Percentiles rank a stretch among this genome's conserved stretches.
These are phyloP conservation scores for Drosophila macrothrix DNA, from an alignment of 2,888 invertebrate genomes.

Conservation along the genomic window DNA sequence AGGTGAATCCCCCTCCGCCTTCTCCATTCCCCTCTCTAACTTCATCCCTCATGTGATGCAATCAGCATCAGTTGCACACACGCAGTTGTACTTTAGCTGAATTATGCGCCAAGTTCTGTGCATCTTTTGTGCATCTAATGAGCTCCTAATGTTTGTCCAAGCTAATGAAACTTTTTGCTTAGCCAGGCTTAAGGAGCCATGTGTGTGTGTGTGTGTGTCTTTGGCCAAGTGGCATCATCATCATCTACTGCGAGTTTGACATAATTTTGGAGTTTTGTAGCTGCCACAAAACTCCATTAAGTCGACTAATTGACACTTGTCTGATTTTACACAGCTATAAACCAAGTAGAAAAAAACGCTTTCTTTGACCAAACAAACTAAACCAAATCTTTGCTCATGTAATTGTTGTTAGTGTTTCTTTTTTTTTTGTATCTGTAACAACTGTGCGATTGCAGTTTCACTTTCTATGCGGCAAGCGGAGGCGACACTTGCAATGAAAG, in stretches of 20 bases:
- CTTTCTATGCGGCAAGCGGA: conserved; percentile 62
- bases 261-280: conserved; percentile 29
- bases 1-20: not conserved
- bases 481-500: conserved; percentile 77
- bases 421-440: conserved; percentile 55
- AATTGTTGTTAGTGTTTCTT: conserved; percentile 47
- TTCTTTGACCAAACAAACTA: conserved; percentile 63
- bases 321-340: conserved; percentile 9
- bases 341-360: conserved; percentile 38
- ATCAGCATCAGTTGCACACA: conserved; percentile 36
- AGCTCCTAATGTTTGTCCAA: conserved; percentile 46
- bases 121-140: conserved; percentile 56
- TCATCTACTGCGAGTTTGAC: conserved; percentile 25
- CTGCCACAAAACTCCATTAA: conserved; percentile 28
- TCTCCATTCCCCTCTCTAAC: conserved; percentile 10
- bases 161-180: conserved; percentile 29
- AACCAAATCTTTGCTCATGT: conserved; percentile 65
- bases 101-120: conserved; percentile 53
- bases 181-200: conserved; percentile 1
- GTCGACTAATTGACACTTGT: conserved; percentile 55
- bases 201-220: conserved; percentile 18
- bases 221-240: conserved; percentile 17
- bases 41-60: conserved; percentile 48
- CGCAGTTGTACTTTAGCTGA: conserved; percentile 32
- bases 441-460: conserved; percentile 70